Evolutionary conservation across 2,797 vertebrate species (phyloP), one percentile per base, ranked within the genome.

Genomic region (Myotis myotis): DNA sequence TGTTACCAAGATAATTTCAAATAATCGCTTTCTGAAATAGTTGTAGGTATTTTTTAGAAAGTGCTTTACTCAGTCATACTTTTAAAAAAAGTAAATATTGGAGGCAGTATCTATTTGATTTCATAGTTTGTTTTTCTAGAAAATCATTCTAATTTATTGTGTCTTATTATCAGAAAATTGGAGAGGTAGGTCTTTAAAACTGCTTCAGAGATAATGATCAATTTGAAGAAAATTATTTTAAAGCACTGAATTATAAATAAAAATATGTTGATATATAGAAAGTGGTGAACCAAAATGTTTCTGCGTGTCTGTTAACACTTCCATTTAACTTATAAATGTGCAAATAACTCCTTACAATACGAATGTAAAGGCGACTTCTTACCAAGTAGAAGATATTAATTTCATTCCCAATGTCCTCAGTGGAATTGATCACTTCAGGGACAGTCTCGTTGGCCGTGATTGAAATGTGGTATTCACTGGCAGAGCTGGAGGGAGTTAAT

Each of bases 301-400:
- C 17, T 38, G 53, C 8, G 33, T 41, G 15, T 88, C 25, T 92
- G 20, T 53, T 91, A 94, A 97, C 57, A 2, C 0, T 74, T 64
- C 57, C 3, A 94, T 66, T 0, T 10, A 95, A 93, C 71, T 41
- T 5, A 95, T 55, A 82, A 85, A 60, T 5, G 72, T 47, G 16
- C 11, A 75, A 30, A 33, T 38, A 84, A 30, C 11, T 80, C 0
- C 0, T 57, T 78, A 79, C 9, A 28, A 91, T n/a, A 57, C 0
- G 92, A 62, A 91, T 70, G 74, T 87, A 55, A 15, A 89, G n/a
- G 4, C 20, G 75, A 41, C 79, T 96, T 94, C 98, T 99, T 99
- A 99, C 99, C 98, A 94, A 98, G 95, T 99, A 99, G 97, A 97
- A 99, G 87, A 99, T 97, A 96, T 98, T 98, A 97, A 99, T 97